A percentile compares a stretch with the other conserved stretches of the same genome.
These are phyloP conservation scores for Macropodus opercularis DNA, from an alignment of 2,797 vertebrate genomes.

Conservation along the genomic window DNA sequence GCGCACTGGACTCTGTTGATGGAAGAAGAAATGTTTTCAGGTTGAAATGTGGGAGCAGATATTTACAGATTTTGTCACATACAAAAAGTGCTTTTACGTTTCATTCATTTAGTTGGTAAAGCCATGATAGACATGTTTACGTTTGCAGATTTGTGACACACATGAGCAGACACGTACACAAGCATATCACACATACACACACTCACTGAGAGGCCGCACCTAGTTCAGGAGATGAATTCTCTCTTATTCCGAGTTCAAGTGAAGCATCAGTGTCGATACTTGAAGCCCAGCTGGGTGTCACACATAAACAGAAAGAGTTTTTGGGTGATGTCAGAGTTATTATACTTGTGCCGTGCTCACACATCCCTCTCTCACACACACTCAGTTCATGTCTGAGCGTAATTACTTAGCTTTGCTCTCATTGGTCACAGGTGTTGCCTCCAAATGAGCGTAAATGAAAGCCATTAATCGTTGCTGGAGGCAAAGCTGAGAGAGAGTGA, in stretches of 20 bases:
- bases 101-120: too few relatives aligned
- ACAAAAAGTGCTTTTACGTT: too few relatives aligned
- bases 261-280: slow-evolving; percentile 36
- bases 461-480: slow-evolving; percentile 64
- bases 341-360: slow-evolving; percentile 4
- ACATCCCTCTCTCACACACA: slow-evolving; percentile 4
- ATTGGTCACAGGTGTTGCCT: slow-evolving; percentile 71
- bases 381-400: slow-evolving; percentile 25
- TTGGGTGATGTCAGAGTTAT: slow-evolving; percentile 23
- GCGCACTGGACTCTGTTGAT: too few relatives aligned
- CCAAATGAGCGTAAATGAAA: slow-evolving; percentile 67
- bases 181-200: too few relatives aligned
- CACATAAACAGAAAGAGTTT: slow-evolving; percentile 8
- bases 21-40: too few relatives aligned
- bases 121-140: too few relatives aligned
- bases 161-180: not conserved
- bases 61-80: too few relatives aligned
- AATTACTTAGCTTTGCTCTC: slow-evolving; percentile 58
- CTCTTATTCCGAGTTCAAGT: slow-evolving; percentile 14
- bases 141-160: too few relatives aligned
- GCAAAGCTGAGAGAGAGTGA: slow-evolving; percentile 56
- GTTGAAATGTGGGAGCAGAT: too few relatives aligned
- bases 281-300: slow-evolving; percentile 10
- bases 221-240: slow-evolving; percentile 51
- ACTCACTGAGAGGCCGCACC: slow-evolving; percentile 27